These are phyloP conservation scores for Blennius ocellaris DNA, from an alignment of 2,113 vertebrate genomes.

Conservation along the genomic window DNA sequence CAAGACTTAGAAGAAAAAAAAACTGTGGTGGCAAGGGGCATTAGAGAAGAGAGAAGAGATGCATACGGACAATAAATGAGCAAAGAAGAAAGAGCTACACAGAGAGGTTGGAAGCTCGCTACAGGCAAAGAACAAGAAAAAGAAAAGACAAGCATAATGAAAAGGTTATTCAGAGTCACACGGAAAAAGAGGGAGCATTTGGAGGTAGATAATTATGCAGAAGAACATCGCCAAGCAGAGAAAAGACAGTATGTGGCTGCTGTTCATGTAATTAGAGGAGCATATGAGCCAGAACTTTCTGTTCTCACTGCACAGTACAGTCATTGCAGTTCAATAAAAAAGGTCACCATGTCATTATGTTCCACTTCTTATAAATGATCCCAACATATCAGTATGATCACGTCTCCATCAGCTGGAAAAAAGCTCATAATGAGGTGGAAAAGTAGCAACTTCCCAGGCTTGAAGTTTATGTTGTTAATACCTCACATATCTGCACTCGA, in stretches of 20 bases:
- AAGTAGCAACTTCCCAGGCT: not conserved
- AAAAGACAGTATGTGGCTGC: not conserved
- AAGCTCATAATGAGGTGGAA: not conserved
- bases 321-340: constrained; percentile 25
- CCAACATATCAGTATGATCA: constrained; percentile 4
- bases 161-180: constrained; percentile 46
- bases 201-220: constrained; percentile 24
- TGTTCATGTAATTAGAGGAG: constrained; percentile 20
- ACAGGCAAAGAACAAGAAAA: constrained; percentile 5
- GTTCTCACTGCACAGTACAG: not conserved
- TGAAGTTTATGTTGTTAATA: not conserved
- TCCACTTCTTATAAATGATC: constrained; percentile 16
- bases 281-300: constrained; percentile 6
- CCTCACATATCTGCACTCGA: not conserved
- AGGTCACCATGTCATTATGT: constrained; percentile 11
- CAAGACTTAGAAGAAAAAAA: not conserved
- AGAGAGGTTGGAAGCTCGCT: not conserved
- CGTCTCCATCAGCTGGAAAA: not conserved
- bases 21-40: not conserved
- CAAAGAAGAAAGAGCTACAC: constrained; percentile 6
- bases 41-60: constrained; percentile 2
- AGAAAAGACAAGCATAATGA: constrained; percentile 6
- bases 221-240: constrained; percentile 3
- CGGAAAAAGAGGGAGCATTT: not conserved
- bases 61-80: constrained; percentile 43